Evolutionary conservation across 2,888 invertebrate species (phyloP).

Genomic region (Acanthosoma haemorrhoidale): DNA sequence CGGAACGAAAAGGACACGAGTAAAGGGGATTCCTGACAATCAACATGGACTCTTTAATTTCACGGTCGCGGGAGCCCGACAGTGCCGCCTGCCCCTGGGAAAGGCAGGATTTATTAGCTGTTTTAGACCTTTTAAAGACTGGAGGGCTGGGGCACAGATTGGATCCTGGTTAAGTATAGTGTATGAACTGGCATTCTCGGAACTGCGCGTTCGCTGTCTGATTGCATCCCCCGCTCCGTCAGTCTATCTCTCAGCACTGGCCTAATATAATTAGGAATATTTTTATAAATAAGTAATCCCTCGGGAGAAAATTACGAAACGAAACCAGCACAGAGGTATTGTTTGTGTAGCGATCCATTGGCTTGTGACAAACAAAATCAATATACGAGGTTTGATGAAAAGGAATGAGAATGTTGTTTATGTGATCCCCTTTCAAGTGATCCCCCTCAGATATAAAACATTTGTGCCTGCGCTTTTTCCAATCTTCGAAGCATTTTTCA

Average conservation of each 20-base stretch:
- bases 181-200: constrained; percentile 16
- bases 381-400: too few species aligned
- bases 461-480: too few species aligned
- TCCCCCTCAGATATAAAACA: too few species aligned
- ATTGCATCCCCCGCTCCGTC: not conserved
- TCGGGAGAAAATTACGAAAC: not conserved
- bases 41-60: constrained; percentile 17
- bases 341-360: too few species aligned
- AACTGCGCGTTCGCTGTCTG: not conserved
- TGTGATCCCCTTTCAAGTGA: too few species aligned
- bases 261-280: constrained; percentile 12
- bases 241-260: not conserved
- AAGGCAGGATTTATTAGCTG: constrained; percentile 20
- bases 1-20: not conserved
- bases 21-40: constrained; percentile 5
- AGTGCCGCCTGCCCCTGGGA: constrained; percentile 15
- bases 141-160: constrained; percentile 7
- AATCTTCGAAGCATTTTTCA: too few species aligned
- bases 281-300: constrained; percentile 10
- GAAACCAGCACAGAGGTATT: too few species aligned
- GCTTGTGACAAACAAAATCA: too few species aligned
- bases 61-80: constrained; percentile 5
- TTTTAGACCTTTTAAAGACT: constrained; percentile 15
- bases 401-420: too few species aligned
- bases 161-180: constrained; percentile 26